Conservation (phyloP, 1,140 invertebrate species). For the Panagrolaimus sp. region DNA sequence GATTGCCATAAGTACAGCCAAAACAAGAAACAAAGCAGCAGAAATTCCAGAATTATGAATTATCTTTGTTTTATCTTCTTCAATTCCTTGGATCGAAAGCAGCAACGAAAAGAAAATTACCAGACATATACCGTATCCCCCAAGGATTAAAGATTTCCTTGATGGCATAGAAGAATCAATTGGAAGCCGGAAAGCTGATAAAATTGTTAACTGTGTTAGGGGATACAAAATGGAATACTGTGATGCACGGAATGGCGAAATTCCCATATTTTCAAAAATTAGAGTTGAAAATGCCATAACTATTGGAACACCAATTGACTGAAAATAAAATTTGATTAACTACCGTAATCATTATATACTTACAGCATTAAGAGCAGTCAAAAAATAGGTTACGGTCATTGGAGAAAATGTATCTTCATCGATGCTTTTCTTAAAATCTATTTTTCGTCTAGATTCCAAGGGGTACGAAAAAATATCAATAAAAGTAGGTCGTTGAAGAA, state of each 20-base stretch:
- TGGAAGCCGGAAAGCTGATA: background rate
- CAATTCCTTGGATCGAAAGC: background rate
- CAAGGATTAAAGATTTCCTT: background rate
- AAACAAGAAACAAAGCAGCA: background rate
- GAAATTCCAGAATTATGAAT: background rate
- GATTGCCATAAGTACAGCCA: background rate
- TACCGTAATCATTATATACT: background rate
- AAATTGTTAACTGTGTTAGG: background rate
- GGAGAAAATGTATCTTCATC: background rate
- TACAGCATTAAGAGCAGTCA: background rate
- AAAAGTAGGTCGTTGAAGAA: background rate
- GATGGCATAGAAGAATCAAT: background rate
- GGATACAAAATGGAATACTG: background rate
- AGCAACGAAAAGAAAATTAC: background rate
- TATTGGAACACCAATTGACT: conserved; percentile 3
- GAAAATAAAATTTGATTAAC: conserved; percentile 3
- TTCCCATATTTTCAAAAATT: background rate
- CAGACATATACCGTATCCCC: background rate
- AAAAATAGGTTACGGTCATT: conserved; percentile 1
- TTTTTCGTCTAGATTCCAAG: background rate
- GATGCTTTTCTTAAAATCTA: background rate
- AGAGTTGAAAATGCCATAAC: background rate
- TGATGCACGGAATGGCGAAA: background rate
- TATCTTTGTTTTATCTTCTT: background rate
- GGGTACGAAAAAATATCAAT: background rate